Conservation (phyloP, 2,113 vertebrate species). For the Empidonax alnorum region DNA sequence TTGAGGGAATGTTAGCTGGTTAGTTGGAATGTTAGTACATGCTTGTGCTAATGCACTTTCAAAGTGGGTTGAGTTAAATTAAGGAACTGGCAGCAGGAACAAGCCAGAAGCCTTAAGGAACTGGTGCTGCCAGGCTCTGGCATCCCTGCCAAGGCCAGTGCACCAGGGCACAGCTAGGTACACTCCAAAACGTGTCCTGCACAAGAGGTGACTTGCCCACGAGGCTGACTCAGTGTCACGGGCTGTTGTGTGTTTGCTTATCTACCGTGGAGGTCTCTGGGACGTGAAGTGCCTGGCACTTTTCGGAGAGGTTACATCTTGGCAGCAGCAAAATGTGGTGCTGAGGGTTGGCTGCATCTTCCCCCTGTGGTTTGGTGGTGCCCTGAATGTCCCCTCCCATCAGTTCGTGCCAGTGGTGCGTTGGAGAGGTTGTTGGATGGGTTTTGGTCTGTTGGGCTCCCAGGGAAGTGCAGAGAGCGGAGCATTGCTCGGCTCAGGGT, state of each 20-base stretch:
- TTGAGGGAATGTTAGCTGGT: not conserved
- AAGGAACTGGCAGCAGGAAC: slow-evolving; percentile 19
- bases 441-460: not conserved
- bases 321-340: rapidly evolving
- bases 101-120: slow-evolving; percentile 36
- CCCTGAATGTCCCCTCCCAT: not conserved
- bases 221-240: slow-evolving; percentile 9
- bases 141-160: slow-evolving; percentile 19
- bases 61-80: slow-evolving; percentile 21
- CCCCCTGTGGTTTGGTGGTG: not conserved
- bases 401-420: rapidly evolving
- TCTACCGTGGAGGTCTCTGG: rapidly evolving
- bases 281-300: not conserved
- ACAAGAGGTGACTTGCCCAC: not conserved
- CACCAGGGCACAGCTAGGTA: not conserved
- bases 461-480: rapidly evolving
- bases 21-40: not conserved
- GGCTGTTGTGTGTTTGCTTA: not conserved
- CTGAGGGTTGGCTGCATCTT: not conserved
- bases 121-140: not conserved
- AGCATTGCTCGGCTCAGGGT: rapidly evolving
- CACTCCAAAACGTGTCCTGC: not conserved
- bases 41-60: slow-evolving; percentile 30
- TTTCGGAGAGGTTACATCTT: not conserved
- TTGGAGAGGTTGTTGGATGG: not conserved